Conservation (phyloP, 2,797 vertebrate species). For the Lacerta agilis region DNA sequence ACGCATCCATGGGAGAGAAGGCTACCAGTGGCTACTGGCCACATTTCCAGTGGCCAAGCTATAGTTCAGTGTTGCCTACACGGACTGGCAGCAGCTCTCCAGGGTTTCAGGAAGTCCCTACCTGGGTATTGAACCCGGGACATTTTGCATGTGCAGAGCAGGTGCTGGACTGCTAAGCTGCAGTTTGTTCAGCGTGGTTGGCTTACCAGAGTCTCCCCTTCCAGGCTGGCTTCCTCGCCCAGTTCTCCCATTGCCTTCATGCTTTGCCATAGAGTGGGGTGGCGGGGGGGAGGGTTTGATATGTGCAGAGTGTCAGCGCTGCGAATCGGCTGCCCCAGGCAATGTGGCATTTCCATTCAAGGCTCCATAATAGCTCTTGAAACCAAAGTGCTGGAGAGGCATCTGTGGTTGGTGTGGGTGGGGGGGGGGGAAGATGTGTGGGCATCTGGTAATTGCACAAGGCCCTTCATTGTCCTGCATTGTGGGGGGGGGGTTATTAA, state of each 20-base stretch:
- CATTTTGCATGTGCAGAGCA: too few relatives aligned
- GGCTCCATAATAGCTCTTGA: slow-evolving; percentile 18
- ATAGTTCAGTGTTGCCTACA: too few relatives aligned
- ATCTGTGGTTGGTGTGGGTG: not conserved
- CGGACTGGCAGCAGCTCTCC: too few relatives aligned
- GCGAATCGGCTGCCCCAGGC: not conserved
- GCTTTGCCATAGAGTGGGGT: not conserved
- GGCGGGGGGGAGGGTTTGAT: not conserved
- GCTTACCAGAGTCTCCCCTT: not conserved
- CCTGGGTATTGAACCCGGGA: too few relatives aligned
- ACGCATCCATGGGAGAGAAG: too few relatives aligned
- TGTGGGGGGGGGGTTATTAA: slow-evolving; percentile 61
- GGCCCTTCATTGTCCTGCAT: slow-evolving; percentile 57
- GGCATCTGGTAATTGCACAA: slow-evolving; percentile 49
- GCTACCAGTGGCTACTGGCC: too few relatives aligned
- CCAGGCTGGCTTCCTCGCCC: not conserved
- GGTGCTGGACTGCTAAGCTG: too few relatives aligned
- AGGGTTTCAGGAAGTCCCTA: too few relatives aligned
- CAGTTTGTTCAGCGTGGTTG: not conserved
- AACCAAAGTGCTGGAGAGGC: not conserved
- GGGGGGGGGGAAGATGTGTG: slow-evolving; percentile 17
- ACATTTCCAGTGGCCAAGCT: too few relatives aligned
- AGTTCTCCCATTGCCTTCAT: not conserved
- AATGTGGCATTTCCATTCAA: not conserved
- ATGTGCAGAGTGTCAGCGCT: not conserved